Percentiles rank a stretch among this genome's conserved stretches.
Conservation (phyloP, 1,140 invertebrate species). For the Protaetia brevitarsis region DNA sequence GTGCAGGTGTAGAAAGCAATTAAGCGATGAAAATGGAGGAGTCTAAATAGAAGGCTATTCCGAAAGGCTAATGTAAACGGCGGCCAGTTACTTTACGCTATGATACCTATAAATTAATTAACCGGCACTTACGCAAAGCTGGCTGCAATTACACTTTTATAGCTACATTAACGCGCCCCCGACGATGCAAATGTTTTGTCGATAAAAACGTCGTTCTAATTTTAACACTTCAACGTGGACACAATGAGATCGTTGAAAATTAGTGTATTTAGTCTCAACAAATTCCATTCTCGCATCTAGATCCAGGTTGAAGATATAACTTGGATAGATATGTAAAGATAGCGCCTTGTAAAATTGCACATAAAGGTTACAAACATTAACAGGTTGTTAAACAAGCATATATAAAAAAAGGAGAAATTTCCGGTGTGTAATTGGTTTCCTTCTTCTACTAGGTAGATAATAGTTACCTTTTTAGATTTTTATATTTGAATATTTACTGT, state of each 20-base stretch:
- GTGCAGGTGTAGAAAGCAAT: constrained; percentile 22
- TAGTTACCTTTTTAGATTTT: too few relatives aligned
- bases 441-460: too few relatives aligned
- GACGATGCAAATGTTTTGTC: constrained; percentile 21
- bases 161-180: constrained; percentile 33
- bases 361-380: too few relatives aligned
- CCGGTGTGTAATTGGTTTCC: too few relatives aligned
- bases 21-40: constrained; percentile 22
- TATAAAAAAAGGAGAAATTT: too few relatives aligned
- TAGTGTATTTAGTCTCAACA: not conserved
- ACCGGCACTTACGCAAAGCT: constrained; percentile 38
- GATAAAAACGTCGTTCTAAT: constrained; percentile 18
- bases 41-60: constrained; percentile 22
- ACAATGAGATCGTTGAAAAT: not conserved
- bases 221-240: constrained; percentile 14
- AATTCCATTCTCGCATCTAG: too few relatives aligned
- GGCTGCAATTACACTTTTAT: constrained; percentile 40
- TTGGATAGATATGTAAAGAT: too few relatives aligned
- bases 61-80: constrained; percentile 21
- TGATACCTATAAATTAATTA: constrained; percentile 44
- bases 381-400: too few relatives aligned
- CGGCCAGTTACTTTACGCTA: constrained; percentile 37
- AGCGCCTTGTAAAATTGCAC: too few relatives aligned
- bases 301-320: too few relatives aligned
- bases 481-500: too few relatives aligned